Base-by-base conservation (phyloP, 2,888 invertebrate genomes). In the Diaphora mendica region DNA sequence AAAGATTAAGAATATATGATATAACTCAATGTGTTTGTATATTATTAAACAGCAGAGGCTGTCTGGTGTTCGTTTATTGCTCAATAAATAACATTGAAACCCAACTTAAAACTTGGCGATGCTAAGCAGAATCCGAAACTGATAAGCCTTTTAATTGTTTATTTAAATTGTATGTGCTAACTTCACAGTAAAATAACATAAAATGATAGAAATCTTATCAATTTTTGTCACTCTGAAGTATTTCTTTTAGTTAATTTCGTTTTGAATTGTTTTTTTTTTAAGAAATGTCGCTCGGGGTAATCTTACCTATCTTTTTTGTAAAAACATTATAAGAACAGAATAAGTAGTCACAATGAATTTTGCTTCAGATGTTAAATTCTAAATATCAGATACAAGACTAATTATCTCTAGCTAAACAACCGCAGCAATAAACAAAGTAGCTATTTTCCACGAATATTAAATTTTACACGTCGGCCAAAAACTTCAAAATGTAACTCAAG, bases 401-500 rank as follows among this genome's bases (percentile, higher is more conserved):
- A 55, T 55, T n/a, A 55, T 55, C 51, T n/a, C n/a, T 8, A 55
- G 15, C 15, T 15, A 44, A 44, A 44, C 15, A 15, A 26, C 4
- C 26, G 3, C 59, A 59, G 9, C 26, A 26, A 26, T 59, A 15
- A 62, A 30, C 17, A 62, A 17, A 3, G 62, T 62, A 30, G 26
- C 5, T 26, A 59, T 59, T 55, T 48, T 55, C 51, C 3, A 11
- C n/a, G 26, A 59, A 59, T 15, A 15, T 59, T 59, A 26, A 59
- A 26, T 59, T 26, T 59, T 59, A 59, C 9, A 62, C 62, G 30
- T 62, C 30, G 17, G 30, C 35, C 35, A 30, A 78, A 77, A 76
- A 78, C 78, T 72, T 79, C 76, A 76, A 81, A 83, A 80, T 81
- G 78, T 78, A 80, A 81, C 85, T 74, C 77, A 77, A 82, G 84